phyloP scores from a whole-genome alignment of 2,113 vertebrate genomes.

The Alaudala cheleensis region DNA sequence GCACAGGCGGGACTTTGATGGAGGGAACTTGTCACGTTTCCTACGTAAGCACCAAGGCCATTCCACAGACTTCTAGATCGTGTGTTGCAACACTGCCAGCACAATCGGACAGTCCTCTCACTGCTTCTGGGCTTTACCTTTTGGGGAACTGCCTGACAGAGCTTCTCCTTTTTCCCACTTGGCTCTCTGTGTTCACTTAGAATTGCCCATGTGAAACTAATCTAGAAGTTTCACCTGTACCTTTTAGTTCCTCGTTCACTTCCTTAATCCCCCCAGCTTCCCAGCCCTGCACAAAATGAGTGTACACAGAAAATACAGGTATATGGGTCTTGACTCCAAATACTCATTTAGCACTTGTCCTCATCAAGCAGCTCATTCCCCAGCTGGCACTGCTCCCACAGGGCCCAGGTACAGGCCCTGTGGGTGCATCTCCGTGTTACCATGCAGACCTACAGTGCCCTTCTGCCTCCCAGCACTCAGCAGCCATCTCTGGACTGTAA shows the following conservation, averaged over 20 bases:
- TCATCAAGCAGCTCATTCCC: background rate
- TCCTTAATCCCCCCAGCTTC: background rate
- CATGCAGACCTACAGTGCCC: background rate
- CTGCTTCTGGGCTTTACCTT: background rate
- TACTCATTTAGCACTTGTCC: background rate
- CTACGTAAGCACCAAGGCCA: too few relatives aligned
- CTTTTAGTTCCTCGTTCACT: background rate
- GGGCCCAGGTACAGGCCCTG: rapidly evolving
- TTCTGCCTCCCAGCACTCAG: background rate
- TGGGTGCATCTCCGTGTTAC: background rate
- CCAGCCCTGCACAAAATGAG: background rate
- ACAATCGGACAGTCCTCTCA: background rate
- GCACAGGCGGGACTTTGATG: too few relatives aligned
- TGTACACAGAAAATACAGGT: background rate
- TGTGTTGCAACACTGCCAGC: background rate
- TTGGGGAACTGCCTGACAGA: background rate
- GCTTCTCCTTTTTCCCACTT: background rate
- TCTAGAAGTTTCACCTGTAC: background rate
- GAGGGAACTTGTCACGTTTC: background rate
- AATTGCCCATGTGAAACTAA: background rate
- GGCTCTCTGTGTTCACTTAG: background rate
- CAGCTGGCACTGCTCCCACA: background rate
- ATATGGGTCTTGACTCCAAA: background rate
- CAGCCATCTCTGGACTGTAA: background rate
- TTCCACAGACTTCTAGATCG: background rate